These are phyloP conservation scores for Bembecia ichneumoniformis DNA, from an alignment of 2,888 invertebrate species.

Conservation along the genomic window DNA sequence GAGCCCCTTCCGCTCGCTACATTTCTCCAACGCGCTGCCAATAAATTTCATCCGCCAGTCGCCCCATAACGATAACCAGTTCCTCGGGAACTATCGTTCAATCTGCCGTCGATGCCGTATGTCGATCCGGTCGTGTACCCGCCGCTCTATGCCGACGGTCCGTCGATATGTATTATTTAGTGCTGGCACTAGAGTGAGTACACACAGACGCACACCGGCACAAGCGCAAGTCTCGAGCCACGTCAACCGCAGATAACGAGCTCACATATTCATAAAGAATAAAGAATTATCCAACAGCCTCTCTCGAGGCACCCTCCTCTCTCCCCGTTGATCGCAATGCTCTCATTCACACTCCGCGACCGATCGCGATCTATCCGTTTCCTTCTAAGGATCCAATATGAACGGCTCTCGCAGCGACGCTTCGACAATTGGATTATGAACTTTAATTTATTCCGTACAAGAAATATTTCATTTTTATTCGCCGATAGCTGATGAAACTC, in stretches of 20 bases:
- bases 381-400: constrained; percentile 53
- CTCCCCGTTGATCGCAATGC: constrained; percentile 50
- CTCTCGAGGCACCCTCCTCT: constrained; percentile 40
- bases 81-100: constrained; percentile 73
- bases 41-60: constrained; percentile 72
- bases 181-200: constrained; percentile 41
- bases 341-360: constrained; percentile 68
- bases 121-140: constrained; percentile 72
- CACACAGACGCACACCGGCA: constrained; percentile 34
- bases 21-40: constrained; percentile 71
- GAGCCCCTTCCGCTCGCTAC: constrained; percentile 72
- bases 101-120: constrained; percentile 72
- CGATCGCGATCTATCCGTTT: constrained; percentile 67
- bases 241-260: constrained; percentile 65
- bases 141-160: constrained; percentile 64
- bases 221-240: constrained; percentile 41
- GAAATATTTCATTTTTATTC: constrained; percentile 67
- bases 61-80: constrained; percentile 73
- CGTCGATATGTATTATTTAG: constrained; percentile 71
- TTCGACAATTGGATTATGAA: constrained; percentile 59
- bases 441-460: constrained; percentile 69
- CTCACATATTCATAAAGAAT: constrained; percentile 73
- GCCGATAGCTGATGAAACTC: constrained; percentile 58
- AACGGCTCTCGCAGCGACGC: constrained; percentile 41
- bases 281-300: constrained; percentile 66